Base-by-base conservation (phyloP, 2,888 invertebrate genomes). In the Ditula angustiorana region DNA sequence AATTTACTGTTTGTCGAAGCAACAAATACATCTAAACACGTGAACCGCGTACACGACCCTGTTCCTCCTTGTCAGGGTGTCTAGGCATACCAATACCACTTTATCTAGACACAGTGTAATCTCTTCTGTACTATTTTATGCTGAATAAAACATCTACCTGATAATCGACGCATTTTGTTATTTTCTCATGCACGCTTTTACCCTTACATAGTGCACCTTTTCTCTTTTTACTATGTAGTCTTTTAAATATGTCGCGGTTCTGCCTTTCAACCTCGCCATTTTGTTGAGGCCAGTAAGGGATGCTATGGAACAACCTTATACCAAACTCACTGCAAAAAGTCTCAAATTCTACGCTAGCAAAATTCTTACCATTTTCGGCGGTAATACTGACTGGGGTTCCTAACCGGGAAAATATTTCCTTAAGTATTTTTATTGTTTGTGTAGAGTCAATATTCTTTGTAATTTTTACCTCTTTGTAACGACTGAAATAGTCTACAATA, bases 201-300 rank as follows among this genome's bases (percentile, higher is more conserved):
- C n/a, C n/a, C n/a, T n/a, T n/a, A n/a, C n/a, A n/a, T n/a, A n/a
- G n/a, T n/a, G n/a, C n/a, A n/a, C n/a, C n/a, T n/a, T n/a, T n/a
- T n/a, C n/a, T n/a, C n/a, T n/a, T n/a, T n/a, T n/a, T n/a, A n/a
- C n/a, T n/a, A n/a, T n/a, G n/a, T n/a, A 68, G 19, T 8, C 70
- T 16, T 59, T 70, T 69, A 26, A 69, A 23, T 4, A 69, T 69
- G 21, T 65, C 63, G 0, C 69, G 60, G 24, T 71, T 69, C 33
- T 71, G 70, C 5, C 69, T 53, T 21, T 71, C 69, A 4, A 71
- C 71, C 37, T 70, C 69, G 0, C 72, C 71, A 26, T 69, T 71
- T 49, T 69, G 67, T 56, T 69, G 69, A 2, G 69, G 68, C 60
- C 68, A 69, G 37, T 68, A 69, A 0, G 69, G 69, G 8, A 68